A percentile compares a stretch with the other conserved stretches of the same genome.
phyloP scores from a whole-genome alignment of 2,888 invertebrate genomes.

The Orgyia antiqua region DNA sequence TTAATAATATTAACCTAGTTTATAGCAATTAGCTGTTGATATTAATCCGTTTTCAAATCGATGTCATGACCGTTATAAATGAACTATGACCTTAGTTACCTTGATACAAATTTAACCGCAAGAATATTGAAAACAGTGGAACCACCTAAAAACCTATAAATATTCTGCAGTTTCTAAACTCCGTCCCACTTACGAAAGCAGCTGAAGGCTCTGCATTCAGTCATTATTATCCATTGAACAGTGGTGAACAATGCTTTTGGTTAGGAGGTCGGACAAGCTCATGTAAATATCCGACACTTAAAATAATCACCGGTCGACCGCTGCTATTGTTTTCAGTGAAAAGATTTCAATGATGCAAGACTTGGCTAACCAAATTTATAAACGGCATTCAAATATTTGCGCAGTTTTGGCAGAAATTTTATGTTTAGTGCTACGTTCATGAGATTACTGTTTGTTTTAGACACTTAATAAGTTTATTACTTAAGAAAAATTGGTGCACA shows the following conservation, averaged over 20 bases:
- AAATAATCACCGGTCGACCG: slow-evolving; percentile 47
- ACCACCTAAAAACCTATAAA: slow-evolving; percentile 40
- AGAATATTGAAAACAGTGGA: slow-evolving; percentile 25
- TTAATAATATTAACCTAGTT: no score
- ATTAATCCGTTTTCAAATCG: no score
- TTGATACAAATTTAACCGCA: slow-evolving; percentile 21
- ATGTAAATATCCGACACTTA: slow-evolving; percentile 58
- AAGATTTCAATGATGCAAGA: slow-evolving; percentile 36
- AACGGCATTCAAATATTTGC: background rate
- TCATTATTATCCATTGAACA: slow-evolving; percentile 63
- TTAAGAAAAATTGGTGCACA: no score
- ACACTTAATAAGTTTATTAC: no score
- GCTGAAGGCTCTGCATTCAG: slow-evolving; percentile 39
- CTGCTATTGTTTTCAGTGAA: slow-evolving; percentile 50
- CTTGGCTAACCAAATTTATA: slow-evolving; percentile 3
- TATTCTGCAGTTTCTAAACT: slow-evolving; percentile 49
- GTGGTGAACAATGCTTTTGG: slow-evolving; percentile 58
- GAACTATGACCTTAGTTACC: background rate
- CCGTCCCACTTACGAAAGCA: slow-evolving; percentile 63
- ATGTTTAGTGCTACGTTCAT: no score
- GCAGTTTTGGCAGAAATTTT: background rate
- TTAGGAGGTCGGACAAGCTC: slow-evolving; percentile 57
- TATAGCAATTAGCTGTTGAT: no score
- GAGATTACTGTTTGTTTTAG: no score
- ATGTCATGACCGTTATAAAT: background rate